These are phyloP conservation scores for Bombyx huttoni DNA, from an alignment of 2,888 invertebrate genomes.

Conservation along the genomic window DNA sequence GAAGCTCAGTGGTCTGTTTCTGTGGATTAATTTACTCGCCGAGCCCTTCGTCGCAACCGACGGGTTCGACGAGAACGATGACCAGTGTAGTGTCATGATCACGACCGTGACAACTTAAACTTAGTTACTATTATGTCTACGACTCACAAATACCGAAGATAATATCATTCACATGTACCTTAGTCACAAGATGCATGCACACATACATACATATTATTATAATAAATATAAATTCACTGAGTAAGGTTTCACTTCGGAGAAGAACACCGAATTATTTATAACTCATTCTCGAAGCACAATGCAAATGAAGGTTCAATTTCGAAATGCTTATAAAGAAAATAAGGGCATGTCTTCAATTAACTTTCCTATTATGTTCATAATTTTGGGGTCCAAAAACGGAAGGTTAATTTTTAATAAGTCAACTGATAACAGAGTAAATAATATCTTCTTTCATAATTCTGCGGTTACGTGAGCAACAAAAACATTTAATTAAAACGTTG, in stretches of 20 bases:
- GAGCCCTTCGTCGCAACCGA: no score
- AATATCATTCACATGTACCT: no score
- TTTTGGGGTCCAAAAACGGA: neutral
- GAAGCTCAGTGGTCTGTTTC: no score
- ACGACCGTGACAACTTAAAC: no score
- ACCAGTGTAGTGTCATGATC: no score
- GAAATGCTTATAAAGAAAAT: neutral
- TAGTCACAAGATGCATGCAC: no score
- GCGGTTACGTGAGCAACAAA: conserved; percentile 2
- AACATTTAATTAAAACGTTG: conserved; percentile 3
- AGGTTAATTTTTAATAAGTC: neutral
- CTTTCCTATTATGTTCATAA: neutral
- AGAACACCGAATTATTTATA: conserved; percentile 5
- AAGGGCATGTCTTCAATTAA: neutral
- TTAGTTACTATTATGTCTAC: no score
- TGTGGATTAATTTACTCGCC: no score
- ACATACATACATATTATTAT: no score
- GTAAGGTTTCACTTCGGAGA: neutral
- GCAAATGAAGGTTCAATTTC: neutral
- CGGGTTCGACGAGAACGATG: no score
- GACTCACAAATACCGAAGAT: no score
- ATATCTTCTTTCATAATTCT: neutral
- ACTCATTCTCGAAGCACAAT: neutral
- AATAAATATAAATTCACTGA: no score
- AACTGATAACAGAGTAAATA: conserved; percentile 1